These are phyloP conservation scores for Furcifer pardalis DNA, from an alignment of 2,797 vertebrate species.

Conservation along the genomic window DNA sequence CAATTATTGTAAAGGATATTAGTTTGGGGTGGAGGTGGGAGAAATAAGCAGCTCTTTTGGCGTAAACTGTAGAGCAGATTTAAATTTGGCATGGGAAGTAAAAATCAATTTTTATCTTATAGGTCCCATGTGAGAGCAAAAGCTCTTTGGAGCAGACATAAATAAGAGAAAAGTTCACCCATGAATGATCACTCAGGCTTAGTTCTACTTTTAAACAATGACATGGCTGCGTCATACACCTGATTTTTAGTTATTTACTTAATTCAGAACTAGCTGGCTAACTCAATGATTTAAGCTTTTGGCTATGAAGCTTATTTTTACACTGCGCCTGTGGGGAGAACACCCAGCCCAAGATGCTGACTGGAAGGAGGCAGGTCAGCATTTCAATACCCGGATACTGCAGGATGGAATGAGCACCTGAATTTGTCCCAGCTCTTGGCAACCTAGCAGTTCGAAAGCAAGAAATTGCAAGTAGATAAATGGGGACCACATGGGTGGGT, in stretches of 20 bases:
- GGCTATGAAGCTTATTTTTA: too few relatives aligned
- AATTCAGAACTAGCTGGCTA: too few relatives aligned
- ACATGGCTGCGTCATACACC: background rate
- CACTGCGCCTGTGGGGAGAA: too few relatives aligned
- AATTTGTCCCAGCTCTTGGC: too few relatives aligned
- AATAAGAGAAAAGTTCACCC: background rate
- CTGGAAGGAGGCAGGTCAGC: too few relatives aligned
- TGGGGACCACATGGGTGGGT: too few relatives aligned
- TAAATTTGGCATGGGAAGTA: background rate
- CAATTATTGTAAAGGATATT: background rate
- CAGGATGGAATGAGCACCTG: too few relatives aligned
- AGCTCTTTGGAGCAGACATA: background rate
- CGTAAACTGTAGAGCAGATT: background rate
- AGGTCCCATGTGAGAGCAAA: background rate
- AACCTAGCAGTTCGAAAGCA: too few relatives aligned
- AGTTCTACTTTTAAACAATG: background rate
- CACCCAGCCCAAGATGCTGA: too few relatives aligned
- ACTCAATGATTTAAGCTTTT: too few relatives aligned
- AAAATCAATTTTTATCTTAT: background rate
- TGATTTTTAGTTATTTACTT: background rate
- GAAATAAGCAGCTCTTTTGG: background rate
- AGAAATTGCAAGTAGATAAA: too few relatives aligned
- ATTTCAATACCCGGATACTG: too few relatives aligned
- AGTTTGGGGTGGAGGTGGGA: background rate
- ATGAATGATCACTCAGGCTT: background rate